These are phyloP conservation scores for Tor tambroides DNA, from an alignment of 2,113 vertebrate species.

Conservation along the genomic window DNA sequence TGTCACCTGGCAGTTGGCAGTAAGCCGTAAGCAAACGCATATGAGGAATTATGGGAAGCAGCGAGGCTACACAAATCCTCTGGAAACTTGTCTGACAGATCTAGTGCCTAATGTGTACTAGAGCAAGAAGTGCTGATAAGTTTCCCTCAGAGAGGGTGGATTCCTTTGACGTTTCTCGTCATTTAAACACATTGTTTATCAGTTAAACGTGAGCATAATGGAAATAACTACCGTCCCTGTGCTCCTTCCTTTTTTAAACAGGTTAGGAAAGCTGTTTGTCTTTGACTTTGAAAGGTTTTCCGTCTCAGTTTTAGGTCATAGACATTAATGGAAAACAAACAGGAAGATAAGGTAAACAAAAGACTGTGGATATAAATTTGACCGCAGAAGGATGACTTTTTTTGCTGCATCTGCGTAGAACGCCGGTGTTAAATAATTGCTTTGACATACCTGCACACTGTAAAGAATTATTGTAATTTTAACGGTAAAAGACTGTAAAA, in stretches of 20 bases:
- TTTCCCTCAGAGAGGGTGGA: slow-evolving; percentile 65
- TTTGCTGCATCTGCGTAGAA: not conserved
- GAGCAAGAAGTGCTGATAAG: slow-evolving; percentile 69
- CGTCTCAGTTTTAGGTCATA: not conserved
- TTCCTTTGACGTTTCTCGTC: slow-evolving; percentile 55
- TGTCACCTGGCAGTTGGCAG: slow-evolving; percentile 20
- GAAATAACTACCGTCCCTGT: slow-evolving; percentile 44
- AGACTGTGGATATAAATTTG: not conserved
- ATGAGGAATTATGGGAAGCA: slow-evolving; percentile 69
- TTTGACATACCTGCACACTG: not conserved
- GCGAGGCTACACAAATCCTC: slow-evolving; percentile 70
- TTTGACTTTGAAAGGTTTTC: not conserved
- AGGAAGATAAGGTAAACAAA: slow-evolving; percentile 9
- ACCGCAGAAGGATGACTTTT: not conserved
- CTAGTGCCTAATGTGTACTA: slow-evolving; percentile 52
- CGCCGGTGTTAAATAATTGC: not conserved
- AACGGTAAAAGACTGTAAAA: too few species aligned
- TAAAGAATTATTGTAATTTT: too few species aligned
- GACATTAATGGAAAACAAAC: slow-evolving; percentile 33
- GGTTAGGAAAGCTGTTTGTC: not conserved
- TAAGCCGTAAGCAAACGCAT: slow-evolving; percentile 37
- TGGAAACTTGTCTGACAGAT: slow-evolving; percentile 66
- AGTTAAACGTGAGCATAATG: slow-evolving; percentile 55
- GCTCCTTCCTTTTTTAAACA: not conserved
- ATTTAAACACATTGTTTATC: slow-evolving; percentile 75